Conservation (phyloP, 2,113 vertebrate species). For the Columba janthina region DNA sequence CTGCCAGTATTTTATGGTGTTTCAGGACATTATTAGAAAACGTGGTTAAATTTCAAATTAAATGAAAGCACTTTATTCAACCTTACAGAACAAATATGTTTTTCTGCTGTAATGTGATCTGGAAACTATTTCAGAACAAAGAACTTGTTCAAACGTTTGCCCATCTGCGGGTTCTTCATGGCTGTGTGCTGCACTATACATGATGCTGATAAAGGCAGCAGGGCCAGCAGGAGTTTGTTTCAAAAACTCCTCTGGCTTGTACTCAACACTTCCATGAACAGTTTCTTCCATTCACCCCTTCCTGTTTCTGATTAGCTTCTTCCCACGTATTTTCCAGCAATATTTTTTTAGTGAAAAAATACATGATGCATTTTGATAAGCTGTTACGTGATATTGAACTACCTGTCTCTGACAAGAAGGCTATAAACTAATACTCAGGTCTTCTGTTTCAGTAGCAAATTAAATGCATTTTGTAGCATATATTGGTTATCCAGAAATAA, state of each 20-base stretch:
- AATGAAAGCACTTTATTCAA: neutral
- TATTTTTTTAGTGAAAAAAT: neutral
- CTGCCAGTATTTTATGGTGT: neutral
- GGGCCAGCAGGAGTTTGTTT: neutral
- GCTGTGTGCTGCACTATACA: neutral
- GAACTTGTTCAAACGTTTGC: neutral
- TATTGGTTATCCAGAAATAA: neutral
- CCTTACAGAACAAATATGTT: neutral
- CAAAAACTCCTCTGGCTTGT: neutral
- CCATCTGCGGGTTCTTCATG: neutral
- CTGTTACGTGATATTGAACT: neutral
- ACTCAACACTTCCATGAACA: neutral
- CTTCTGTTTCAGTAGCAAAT: neutral
- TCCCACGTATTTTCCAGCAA: neutral
- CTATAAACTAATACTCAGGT: neutral
- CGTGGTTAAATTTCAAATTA: neutral
- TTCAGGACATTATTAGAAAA: neutral
- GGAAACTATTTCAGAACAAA: constrained; percentile 6
- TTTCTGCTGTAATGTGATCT: neutral
- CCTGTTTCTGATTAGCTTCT: neutral
- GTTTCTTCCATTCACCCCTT: neutral
- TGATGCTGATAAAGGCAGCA: neutral
- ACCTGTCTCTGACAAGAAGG: neutral
- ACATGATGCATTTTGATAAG: neutral
- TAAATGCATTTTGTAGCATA: neutral